Evolutionary conservation across 2,888 invertebrate genomes (phyloP), one percentile per base, ranked within the genome.

Genomic region (Iphiclides podalirius): DNA sequence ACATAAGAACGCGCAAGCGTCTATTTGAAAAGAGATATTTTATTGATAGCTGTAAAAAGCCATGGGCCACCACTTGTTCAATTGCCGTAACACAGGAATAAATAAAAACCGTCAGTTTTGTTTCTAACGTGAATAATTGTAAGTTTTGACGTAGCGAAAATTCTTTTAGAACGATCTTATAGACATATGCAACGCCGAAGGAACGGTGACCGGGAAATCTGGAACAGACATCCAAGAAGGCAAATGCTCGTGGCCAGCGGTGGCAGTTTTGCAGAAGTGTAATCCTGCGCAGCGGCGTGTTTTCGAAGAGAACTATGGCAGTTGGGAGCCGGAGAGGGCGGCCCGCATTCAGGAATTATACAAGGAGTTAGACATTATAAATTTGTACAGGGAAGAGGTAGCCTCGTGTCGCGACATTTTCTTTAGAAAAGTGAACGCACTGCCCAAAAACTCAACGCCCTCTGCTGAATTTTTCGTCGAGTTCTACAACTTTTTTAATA

Each of bases 191-290:
- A n/a, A n/a, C n/a, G n/a, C n/a, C n/a, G n/a, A n/a, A n/a, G n/a
- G n/a, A n/a, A n/a, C n/a, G n/a, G n/a, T n/a, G n/a, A n/a, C n/a
- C 0, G 98, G 98, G 0, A 98, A 98, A 89, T 79, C 91, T 14
- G 95, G 96, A 6, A 94, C 93, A 0, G 98, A 98, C 68, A 97
- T 98, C 59, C 91, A 93, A 71, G 96, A 97, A 66, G 96, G 96
- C 34, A 98, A 98, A 79, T 98, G 98, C 75, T 92, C 95, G 0
- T 98, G 98, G 98, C 81, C 96, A 38, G 92, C 95, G 0, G 95
- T 96, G 1, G 93, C 94, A n/a, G 96, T 95, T 31, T 88, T 97
- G 57, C 92, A 95, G 75, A 90, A 92, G 41, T 94, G 93, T n/a
- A 92, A 88, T 45, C 80, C 90, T 0, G 82, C 89, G 2, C 94